Evolutionary conservation across 1,140 invertebrate genomes (phyloP).

Genomic region (Parasteatoda tepidariorum): DNA sequence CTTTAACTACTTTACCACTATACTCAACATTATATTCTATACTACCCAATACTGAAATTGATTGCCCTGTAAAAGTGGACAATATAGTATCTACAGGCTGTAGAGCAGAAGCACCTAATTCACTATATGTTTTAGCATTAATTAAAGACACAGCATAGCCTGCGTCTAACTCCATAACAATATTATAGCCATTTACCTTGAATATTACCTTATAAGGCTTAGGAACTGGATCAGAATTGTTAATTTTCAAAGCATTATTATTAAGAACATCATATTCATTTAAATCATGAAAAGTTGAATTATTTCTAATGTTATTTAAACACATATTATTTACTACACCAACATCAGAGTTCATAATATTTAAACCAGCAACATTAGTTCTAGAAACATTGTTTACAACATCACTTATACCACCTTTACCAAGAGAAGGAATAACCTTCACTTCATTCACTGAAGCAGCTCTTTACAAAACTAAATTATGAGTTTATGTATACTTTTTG

Average conservation of each 20-base stretch:
- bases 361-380: too few relatives aligned
- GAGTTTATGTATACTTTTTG: too few relatives aligned
- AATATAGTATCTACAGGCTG: background rate
- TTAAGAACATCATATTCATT: background rate
- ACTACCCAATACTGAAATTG: background rate
- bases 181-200: background rate
- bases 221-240: background rate
- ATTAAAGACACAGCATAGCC: background rate
- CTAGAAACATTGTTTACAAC: too few relatives aligned
- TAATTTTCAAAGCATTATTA: background rate
- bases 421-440: too few relatives aligned
- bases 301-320: background rate
- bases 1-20: background rate
- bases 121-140: constrained; percentile 2
- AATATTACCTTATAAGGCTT: background rate
- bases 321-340: too few relatives aligned
- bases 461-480: too few relatives aligned
- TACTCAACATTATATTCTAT: background rate
- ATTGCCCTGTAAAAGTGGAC: background rate
- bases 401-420: too few relatives aligned
- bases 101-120: background rate
- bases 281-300: background rate
- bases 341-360: too few relatives aligned
- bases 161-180: background rate
- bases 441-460: too few relatives aligned